These are phyloP conservation scores for Cynopterus sphinx DNA, from an alignment of 2,797 vertebrate genomes.

Conservation along the genomic window DNA sequence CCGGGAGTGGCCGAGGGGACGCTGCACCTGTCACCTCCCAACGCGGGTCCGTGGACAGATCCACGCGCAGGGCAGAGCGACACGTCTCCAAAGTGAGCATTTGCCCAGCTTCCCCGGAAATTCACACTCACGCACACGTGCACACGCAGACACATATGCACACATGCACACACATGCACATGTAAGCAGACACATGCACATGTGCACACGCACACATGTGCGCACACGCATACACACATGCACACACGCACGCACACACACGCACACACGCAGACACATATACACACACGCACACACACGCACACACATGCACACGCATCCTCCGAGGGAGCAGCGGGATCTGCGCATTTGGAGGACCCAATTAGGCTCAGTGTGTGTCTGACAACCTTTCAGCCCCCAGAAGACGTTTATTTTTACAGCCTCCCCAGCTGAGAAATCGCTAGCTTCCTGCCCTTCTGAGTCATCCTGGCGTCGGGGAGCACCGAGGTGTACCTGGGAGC, in stretches of 20 bases:
- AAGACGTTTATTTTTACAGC: conserved; percentile 77
- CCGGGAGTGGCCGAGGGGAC: neutral
- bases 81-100: neutral
- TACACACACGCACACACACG: no score
- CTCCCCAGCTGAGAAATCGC: conserved; percentile 73
- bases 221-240: no score
- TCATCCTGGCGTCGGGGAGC: conserved; percentile 25
- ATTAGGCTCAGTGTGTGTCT: conserved; percentile 77
- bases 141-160: neutral
- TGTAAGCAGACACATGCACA: no score
- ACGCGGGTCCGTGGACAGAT: neutral
- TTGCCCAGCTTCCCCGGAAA: neutral
- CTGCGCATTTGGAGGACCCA: conserved; percentile 65
- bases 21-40: no score
- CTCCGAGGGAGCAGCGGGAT: conserved; percentile 45
- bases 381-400: conserved; percentile 76
- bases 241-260: no score
- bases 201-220: no score
- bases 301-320: no score
- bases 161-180: no score
- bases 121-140: neutral
- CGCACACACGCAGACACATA: no score
- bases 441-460: conserved; percentile 60
- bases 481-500: conserved; percentile 8
- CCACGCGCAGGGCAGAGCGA: no score